Evolutionary conservation across 2,888 invertebrate species (phyloP).

Genomic region (Punctoribates punctum): DNA sequence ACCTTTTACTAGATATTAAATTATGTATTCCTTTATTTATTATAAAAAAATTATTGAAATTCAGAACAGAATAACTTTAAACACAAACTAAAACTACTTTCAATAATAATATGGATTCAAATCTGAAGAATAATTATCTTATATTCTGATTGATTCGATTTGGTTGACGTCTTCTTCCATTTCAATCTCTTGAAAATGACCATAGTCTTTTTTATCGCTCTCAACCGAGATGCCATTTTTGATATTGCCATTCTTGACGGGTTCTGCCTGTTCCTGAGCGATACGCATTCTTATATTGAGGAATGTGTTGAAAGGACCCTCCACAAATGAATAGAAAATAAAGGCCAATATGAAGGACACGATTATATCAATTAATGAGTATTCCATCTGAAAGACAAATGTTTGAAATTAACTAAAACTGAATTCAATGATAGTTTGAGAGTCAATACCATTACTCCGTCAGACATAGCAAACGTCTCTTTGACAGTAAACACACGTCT

Average conservation of each 20-base stretch:
- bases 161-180: conserved; percentile 3
- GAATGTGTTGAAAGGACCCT: conserved; percentile 30
- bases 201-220: neutral
- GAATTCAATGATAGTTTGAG: neutral
- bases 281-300: neutral
- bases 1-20: too few species aligned
- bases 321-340: conserved; percentile 37
- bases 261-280: neutral
- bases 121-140: neutral
- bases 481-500: conserved; percentile 40
- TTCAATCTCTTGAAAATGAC: conserved; percentile 4
- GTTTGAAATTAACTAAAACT: neutral
- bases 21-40: too few species aligned
- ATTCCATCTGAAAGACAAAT: conserved; percentile 36
- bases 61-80: too few species aligned
- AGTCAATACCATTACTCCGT: conserved; percentile 39
- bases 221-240: neutral
- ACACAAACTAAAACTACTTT: too few species aligned
- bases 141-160: conserved; percentile 11
- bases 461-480: conserved; percentile 38
- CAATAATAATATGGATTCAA: too few species aligned
- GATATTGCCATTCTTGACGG: neutral
- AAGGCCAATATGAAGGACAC: conserved; percentile 23
- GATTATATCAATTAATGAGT: conserved; percentile 37
- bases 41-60: too few species aligned